phyloP scores from a whole-genome alignment of 2,888 invertebrate genomes.

The Schizaphis graminum region DNA sequence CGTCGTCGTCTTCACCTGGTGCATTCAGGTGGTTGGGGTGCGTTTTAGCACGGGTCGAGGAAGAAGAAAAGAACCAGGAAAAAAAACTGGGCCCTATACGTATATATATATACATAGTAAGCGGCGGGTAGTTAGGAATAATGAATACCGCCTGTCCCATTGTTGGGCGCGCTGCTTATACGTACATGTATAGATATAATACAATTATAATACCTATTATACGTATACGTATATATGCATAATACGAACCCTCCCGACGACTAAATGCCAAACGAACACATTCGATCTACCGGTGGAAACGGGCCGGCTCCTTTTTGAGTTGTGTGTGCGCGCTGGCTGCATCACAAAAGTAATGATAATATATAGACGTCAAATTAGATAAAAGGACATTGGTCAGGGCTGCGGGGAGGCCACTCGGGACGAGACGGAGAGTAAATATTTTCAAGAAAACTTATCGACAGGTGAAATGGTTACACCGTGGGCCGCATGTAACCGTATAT shows the following conservation, averaged over 20 bases:
- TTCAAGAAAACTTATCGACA: slow-evolving; percentile 46
- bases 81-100: slow-evolving; percentile 6
- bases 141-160: slow-evolving; percentile 37
- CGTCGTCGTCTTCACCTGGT: slow-evolving; percentile 54
- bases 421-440: slow-evolving; percentile 58
- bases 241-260: slow-evolving; percentile 30
- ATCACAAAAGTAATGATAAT: slow-evolving; percentile 40
- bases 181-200: not conserved
- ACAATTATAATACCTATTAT: not conserved
- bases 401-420: slow-evolving; percentile 34
- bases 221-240: not conserved
- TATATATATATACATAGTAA: not conserved
- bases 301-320: slow-evolving; percentile 35
- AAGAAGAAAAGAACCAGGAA: slow-evolving; percentile 7
- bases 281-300: slow-evolving; percentile 25
- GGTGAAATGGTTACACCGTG: slow-evolving; percentile 56
- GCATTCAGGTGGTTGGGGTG: slow-evolving; percentile 44
- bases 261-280: slow-evolving; percentile 18
- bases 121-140: slow-evolving; percentile 28
- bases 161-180: not conserved
- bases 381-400: slow-evolving; percentile 62
- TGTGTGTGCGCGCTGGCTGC: not conserved
- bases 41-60: slow-evolving; percentile 51
- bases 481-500: not conserved
- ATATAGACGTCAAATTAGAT: slow-evolving; percentile 64